Evolutionary conservation across 2,888 invertebrate species (phyloP).

Genomic region (Noctua pronuba): DNA sequence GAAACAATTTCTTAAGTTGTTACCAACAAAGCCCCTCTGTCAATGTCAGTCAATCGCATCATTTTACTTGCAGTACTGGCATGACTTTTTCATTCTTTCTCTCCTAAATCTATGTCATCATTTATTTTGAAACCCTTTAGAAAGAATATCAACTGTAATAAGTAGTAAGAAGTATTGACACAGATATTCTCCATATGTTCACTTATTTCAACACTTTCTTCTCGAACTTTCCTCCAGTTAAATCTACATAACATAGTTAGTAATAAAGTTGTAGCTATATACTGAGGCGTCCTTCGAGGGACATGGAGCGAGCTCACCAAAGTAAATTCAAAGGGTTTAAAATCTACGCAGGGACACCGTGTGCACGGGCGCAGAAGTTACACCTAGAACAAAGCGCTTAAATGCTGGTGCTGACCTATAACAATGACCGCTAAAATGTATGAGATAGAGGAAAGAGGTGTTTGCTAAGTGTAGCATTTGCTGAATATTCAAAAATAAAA

Average conservation of each 20-base stretch:
- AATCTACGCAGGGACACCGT: slow-evolving; percentile 54
- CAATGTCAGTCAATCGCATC: background rate
- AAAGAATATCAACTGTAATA: background rate
- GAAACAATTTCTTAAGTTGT: too few species aligned
- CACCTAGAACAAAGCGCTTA: background rate
- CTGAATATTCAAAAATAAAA: background rate
- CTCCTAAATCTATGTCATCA: background rate
- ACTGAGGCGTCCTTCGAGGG: slow-evolving; percentile 60
- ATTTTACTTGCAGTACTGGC: background rate
- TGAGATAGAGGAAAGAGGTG: background rate
- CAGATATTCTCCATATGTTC: background rate
- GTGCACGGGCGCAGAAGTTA: background rate
- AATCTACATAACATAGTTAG: slow-evolving; percentile 52
- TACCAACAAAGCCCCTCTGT: too few species aligned
- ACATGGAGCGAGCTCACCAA: slow-evolving; percentile 46
- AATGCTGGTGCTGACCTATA: background rate
- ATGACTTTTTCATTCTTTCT: background rate
- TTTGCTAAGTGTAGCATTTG: background rate
- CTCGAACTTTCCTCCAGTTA: slow-evolving; percentile 23
- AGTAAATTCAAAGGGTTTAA: slow-evolving; percentile 68
- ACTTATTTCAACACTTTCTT: slow-evolving; percentile 18
- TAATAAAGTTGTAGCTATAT: slow-evolving; percentile 70
- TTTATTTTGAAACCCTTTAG: background rate
- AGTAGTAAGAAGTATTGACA: background rate
- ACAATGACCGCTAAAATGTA: background rate